Percentiles rank a stretch among this genome's conserved stretches.
Evolutionary conservation across 2,888 invertebrate genomes (phyloP).

Genomic region (Dermolepida albohirtum): DNA sequence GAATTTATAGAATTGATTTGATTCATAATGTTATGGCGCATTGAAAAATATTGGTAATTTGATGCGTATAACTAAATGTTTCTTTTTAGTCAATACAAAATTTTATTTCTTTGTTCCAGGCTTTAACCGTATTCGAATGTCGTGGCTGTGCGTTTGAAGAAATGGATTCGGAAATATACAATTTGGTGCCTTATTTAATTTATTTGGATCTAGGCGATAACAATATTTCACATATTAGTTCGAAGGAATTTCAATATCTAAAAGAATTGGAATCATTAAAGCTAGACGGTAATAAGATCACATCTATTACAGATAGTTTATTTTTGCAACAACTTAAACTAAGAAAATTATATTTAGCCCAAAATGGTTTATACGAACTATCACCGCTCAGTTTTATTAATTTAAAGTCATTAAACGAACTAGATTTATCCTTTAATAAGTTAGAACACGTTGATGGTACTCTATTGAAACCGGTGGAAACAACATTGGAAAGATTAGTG

Average conservation of each 20-base stretch:
- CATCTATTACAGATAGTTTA: constrained; percentile 75
- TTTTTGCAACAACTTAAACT: constrained; percentile 71
- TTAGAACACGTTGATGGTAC: constrained; percentile 73
- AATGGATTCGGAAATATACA: constrained; percentile 82
- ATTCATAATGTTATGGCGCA: too few relatives aligned
- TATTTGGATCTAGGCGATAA: constrained; percentile 83
- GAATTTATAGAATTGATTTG: too few relatives aligned
- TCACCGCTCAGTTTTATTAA: constrained; percentile 79
- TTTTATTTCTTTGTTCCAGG: constrained; percentile 66
- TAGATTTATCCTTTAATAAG: constrained; percentile 82
- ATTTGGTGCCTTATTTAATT: constrained; percentile 75
- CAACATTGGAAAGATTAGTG: constrained; percentile 72
- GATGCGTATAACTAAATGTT: too few relatives aligned
- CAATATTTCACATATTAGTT: constrained; percentile 75
- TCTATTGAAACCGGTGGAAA: constrained; percentile 70
- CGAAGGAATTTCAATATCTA: constrained; percentile 76
- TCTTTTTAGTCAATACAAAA: too few relatives aligned
- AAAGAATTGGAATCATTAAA: constrained; percentile 72
- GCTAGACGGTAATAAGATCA: constrained; percentile 81
- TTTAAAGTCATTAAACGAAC: constrained; percentile 73
- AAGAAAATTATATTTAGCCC: constrained; percentile 71
- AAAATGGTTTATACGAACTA: constrained; percentile 78
- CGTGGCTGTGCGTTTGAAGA: constrained; percentile 77
- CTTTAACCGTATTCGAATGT: constrained; percentile 77
- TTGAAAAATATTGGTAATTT: too few relatives aligned